Base-by-base conservation (phyloP, 2,888 invertebrate genomes). In the Patella depressa region DNA sequence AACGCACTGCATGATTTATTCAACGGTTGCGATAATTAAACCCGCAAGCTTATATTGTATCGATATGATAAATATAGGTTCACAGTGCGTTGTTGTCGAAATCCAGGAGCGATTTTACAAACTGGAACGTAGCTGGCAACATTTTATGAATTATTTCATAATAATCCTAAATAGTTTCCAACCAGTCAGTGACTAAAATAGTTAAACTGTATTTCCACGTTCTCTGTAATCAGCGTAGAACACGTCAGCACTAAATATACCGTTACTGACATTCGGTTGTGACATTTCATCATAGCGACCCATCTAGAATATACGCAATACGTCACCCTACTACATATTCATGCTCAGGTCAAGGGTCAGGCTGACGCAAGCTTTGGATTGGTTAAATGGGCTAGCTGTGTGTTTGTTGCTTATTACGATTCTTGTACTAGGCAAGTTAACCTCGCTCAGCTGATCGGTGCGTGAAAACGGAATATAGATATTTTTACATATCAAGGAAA, bases 331-430 rank as follows among this genome's bases (percentile, higher is more conserved):
- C 65, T 65, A 24, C 19, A 65, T 65, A 65, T 65, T 65, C 65
- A 65, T 65, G 14, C 11, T 24, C 3, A 24, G 65, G 65, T 65
- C 65, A 71, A 72, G 72, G 76, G 54, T 76, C 55, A 71, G 45
- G 54, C 54, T 76, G 76, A 76, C 76, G 76, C 76, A 76, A 76
- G 76, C 72, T 55, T 70, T 24, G 24, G 19, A 65, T 65, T 65
- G 65, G 65, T 65, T 65, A 65, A 65, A 65, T 65, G 24, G 24
- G 65, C 19, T 24, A 65, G 65, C 19, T 24, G 24, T 65, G 65
- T 65, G 19, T 65, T 19, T 24, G 24, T 65, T 24, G 65, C 19
- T 65, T 65, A 65, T 24, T 65, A 65, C 65, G 24, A 65, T 65
- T 65, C 65, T 65, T 65, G 65, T 24, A 65, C 65, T 19, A 24